Base-by-base conservation (phyloP, 1,140 invertebrate genomes). In the Neodiprion pinetum region DNA sequence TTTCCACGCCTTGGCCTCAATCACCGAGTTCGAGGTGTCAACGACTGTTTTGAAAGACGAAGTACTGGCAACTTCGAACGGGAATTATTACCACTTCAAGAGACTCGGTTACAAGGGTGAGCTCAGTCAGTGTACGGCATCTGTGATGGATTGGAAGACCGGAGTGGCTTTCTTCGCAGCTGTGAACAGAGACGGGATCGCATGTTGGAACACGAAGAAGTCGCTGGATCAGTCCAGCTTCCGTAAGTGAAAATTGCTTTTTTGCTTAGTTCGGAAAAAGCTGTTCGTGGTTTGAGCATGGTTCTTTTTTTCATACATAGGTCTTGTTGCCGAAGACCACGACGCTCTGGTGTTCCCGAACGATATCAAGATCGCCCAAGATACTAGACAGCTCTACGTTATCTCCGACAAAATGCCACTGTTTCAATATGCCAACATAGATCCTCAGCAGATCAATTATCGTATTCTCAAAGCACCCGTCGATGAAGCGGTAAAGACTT, bases 1-100 rank as follows among this genome's bases (percentile, higher is more conserved):
- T 80, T 95, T 95, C 91, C 94, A 95, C 84, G 89, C 94, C 0
- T 88, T 95, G 86, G 91, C 93, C 3, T 93, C 93, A 68, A 93
- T 93, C 21, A 93, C 93, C 47, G 93, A 95, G 83, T 95, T 94
- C 79, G 91, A 91, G 48, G 94, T 95, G 7, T 91, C 92, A 11
- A 94, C 93, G 11, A 88, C 89, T 71, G 87, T 95, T 9, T 82
- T 95, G 10, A 91, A 92, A 80, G 95, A 96, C 82, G 91, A 93
- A 83, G 91, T 90, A 9, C 83, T 90, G 70, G 90, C 92, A 0
- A 89, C 86, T 0, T 80, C 79, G 40, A 75, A 77, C 8, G 76
- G 81, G 21, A 78, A 82, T 71, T 82, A 83, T 53, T 11, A 77
- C 7, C 73, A 80, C 11, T 90, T 90, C 77, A 80, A 89, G 86